These are phyloP conservation scores for Chiroxiphia lanceolata DNA, from an alignment of 2,797 vertebrate genomes.

Conservation along the genomic window DNA sequence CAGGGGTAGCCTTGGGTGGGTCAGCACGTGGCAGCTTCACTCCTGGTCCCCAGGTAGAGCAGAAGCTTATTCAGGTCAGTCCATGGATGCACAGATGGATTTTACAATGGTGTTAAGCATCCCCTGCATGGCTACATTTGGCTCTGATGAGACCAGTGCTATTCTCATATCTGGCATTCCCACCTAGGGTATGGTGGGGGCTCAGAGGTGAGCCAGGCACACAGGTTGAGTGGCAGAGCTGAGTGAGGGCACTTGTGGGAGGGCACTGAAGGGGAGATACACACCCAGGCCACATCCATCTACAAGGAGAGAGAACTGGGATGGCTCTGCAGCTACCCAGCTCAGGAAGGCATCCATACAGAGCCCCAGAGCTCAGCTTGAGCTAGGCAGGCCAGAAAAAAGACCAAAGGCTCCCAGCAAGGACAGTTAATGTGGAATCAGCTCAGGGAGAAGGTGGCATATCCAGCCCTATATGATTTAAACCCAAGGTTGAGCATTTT, in stretches of 20 bases:
- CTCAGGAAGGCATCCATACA: not conserved
- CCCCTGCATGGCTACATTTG: not conserved
- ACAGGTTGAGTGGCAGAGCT: not conserved
- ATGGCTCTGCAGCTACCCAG: not conserved
- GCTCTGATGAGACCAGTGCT: not conserved
- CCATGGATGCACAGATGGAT: not conserved
- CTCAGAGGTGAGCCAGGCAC: not conserved
- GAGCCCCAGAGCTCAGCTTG: not conserved
- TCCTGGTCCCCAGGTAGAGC: not conserved
- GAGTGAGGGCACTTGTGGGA: not conserved
- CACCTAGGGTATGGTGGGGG: not conserved
- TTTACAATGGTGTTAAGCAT: not conserved
- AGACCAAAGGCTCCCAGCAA: not conserved
- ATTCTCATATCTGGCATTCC: not conserved
- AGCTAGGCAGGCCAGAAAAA: not conserved
- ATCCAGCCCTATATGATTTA: not conserved
- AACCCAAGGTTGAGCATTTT: not conserved
- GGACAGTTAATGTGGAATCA: not conserved
- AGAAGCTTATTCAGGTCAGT: not conserved
- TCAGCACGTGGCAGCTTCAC: not conserved
- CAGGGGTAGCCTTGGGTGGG: not conserved
- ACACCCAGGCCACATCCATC: not conserved
- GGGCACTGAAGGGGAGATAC: not conserved
- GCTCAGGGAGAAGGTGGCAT: not conserved
- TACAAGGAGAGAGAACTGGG: not conserved